These are phyloP conservation scores for Microtus obscurus DNA, from an alignment of 2,797 vertebrate species.

Conservation along the genomic window DNA sequence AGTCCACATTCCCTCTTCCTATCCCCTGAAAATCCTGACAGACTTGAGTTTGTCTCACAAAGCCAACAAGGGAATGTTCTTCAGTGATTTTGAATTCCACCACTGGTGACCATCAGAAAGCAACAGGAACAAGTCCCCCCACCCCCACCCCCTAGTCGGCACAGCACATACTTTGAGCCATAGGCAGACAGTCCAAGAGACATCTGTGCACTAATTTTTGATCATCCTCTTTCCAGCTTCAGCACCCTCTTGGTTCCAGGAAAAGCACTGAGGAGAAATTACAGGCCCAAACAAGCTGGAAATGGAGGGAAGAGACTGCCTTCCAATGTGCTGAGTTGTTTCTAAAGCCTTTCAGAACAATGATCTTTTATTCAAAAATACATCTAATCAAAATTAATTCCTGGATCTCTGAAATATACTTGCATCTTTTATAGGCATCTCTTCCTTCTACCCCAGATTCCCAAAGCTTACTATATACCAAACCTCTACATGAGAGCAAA, in stretches of 20 bases:
- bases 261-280: not conserved
- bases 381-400: conserved; percentile 78
- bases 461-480: conserved; percentile 61
- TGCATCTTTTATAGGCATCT: conserved; percentile 61
- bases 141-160: not conserved
- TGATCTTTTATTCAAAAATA: conserved; percentile 31
- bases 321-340: not conserved
- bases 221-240: not conserved
- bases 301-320: not conserved
- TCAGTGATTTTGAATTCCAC: not conserved
- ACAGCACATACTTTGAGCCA: not conserved
- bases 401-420: conserved; percentile 69
- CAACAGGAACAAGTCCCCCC: not conserved
- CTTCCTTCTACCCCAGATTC: conserved; percentile 58
- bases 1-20: not conserved
- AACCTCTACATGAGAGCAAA: not conserved
- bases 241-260: not conserved
- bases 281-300: not conserved
- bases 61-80: not conserved
- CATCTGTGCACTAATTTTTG: not conserved
- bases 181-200: not conserved
- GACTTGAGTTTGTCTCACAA: not conserved
- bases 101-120: not conserved
- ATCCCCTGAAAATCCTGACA: not conserved
- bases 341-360: conserved; percentile 11